phyloP scores from a whole-genome alignment of 2,797 vertebrate species.

The Neosilurus mollespiculum region DNA sequence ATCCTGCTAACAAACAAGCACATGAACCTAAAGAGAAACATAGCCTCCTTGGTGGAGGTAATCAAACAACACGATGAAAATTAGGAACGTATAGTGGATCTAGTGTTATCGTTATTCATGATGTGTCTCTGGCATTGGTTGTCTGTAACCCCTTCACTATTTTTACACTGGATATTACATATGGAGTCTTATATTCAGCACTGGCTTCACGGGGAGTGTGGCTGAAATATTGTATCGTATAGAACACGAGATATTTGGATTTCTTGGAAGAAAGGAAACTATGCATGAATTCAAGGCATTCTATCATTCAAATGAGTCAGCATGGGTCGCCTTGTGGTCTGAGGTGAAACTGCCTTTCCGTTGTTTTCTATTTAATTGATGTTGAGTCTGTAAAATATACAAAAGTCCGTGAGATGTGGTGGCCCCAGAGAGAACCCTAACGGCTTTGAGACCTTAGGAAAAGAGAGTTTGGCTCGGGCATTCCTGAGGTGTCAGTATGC shows the following conservation, averaged over 20 bases:
- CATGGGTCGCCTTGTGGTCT: slow-evolving; percentile 38
- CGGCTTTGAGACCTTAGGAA: slow-evolving; percentile 61
- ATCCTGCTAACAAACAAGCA: no score
- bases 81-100: background rate
- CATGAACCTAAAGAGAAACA: no score
- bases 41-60: background rate
- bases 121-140: background rate
- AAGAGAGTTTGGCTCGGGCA: slow-evolving; percentile 54
- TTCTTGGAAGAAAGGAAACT: slow-evolving; percentile 45
- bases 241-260: slow-evolving; percentile 40
- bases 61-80: background rate
- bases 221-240: slow-evolving; percentile 42
- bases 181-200: slow-evolving; percentile 31
- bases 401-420: slow-evolving; percentile 35
- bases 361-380: slow-evolving; percentile 56
- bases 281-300: slow-evolving; percentile 42
- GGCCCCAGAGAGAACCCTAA: slow-evolving; percentile 46
- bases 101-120: background rate
- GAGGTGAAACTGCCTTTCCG: slow-evolving; percentile 29
- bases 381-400: slow-evolving; percentile 53
- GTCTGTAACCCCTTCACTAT: slow-evolving; percentile 7
- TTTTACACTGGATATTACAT: slow-evolving; percentile 12
- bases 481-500: slow-evolving; percentile 62
- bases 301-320: slow-evolving; percentile 44
- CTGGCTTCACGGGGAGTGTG: slow-evolving; percentile 29